Conservation (phyloP, 2,797 vertebrate genomes). For the Ceyx erithaca region DNA sequence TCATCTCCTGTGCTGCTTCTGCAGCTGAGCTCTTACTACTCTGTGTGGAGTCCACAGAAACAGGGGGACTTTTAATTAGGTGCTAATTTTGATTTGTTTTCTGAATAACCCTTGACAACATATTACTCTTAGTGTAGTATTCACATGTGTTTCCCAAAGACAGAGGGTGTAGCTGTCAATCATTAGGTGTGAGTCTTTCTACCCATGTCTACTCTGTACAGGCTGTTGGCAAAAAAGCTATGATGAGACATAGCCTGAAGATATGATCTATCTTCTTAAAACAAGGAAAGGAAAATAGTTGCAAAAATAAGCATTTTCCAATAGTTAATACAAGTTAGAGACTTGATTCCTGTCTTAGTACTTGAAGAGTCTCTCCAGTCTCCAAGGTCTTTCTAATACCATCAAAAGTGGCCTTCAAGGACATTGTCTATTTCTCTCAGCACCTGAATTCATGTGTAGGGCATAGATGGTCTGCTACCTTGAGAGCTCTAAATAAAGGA, state of each 20-base stretch:
- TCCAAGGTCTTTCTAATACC: not conserved
- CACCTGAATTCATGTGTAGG: not conserved
- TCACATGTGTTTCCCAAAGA: not conserved
- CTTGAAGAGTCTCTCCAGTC: not conserved
- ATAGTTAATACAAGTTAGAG: not conserved
- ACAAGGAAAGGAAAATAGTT: not conserved
- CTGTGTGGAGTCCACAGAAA: not conserved
- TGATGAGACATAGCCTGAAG: not conserved
- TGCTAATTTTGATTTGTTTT: constrained; percentile 31
- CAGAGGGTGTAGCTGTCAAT: not conserved
- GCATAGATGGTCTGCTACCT: not conserved
- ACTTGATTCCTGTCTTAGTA: not conserved
- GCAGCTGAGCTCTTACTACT: not conserved
- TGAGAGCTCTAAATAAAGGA: rapidly evolving
- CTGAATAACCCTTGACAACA: not conserved
- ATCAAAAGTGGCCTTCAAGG: not conserved
- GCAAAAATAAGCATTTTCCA: not conserved
- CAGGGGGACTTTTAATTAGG: constrained; percentile 2
- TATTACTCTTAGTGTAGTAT: not conserved
- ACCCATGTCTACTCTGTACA: not conserved
- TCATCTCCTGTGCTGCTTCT: not conserved
- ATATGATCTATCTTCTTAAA: not conserved
- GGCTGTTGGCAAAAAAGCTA: not conserved
- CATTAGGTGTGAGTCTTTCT: rapidly evolving
- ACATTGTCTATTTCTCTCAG: not conserved